phyloP scores from a whole-genome alignment of 1,140 invertebrate species.

The Drosophila triauraria region DNA sequence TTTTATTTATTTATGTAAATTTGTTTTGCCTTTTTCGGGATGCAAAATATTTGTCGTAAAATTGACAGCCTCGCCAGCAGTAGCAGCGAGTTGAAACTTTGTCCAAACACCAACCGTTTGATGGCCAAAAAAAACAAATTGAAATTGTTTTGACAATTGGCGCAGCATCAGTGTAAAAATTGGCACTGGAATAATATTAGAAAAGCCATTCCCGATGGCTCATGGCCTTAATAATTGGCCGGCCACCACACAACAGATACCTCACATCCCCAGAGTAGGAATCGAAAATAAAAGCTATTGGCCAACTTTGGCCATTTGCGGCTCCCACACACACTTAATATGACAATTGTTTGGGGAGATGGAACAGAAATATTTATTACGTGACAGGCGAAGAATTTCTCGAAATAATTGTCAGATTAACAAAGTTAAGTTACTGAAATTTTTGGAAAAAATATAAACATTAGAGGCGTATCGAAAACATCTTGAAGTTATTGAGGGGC shows the following conservation, averaged over 20 bases:
- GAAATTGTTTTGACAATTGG: constrained; percentile 76
- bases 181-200: constrained; percentile 28
- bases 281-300: constrained; percentile 15
- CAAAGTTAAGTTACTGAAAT: not conserved
- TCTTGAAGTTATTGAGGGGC: constrained; percentile 28
- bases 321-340: constrained; percentile 10
- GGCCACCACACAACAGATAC: constrained; percentile 1
- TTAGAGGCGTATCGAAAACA: constrained; percentile 52
- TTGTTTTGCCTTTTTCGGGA: constrained; percentile 51
- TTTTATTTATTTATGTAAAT: constrained; percentile 83
- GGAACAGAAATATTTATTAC: constrained; percentile 21
- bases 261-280: not conserved
- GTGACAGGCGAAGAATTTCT: constrained; percentile 7
- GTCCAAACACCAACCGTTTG: constrained; percentile 37
- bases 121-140: constrained; percentile 59
- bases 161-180: constrained; percentile 44
- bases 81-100: constrained; percentile 49
- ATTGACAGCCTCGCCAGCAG: constrained; percentile 63
- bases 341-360: constrained; percentile 30
- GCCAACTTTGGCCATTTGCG: constrained; percentile 57
- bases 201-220: constrained; percentile 23
- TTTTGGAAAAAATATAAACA: not conserved
- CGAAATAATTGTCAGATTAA: not conserved
- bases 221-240: constrained; percentile 55
- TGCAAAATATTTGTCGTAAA: constrained; percentile 67